Base-by-base conservation (phyloP, 2,113 vertebrate genomes). In the Chauna torquata region DNA sequence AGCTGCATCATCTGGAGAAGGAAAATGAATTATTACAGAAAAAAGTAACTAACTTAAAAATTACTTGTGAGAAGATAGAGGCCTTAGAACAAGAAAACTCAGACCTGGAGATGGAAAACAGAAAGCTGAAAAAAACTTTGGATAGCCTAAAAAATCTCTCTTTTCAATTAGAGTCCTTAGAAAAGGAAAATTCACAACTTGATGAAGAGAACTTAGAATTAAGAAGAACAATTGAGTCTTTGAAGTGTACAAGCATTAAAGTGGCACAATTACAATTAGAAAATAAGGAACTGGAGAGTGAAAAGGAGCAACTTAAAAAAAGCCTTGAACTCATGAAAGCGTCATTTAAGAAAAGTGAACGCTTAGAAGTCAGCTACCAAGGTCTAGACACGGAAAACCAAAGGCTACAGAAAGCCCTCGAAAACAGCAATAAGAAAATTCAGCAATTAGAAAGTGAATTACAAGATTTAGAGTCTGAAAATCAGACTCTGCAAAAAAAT, bases 381-480 rank as follows among this genome's bases (percentile, higher is more conserved):
- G 99, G 99, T 91, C 97, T 99, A 92, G 99, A 99, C 96, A 99
- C 98, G 1, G 99, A 99, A 98, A 99, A 99, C 98, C 99, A 99
- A 97, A 99, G 99, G 52, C 97, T 99, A 16, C 99, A 99, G 98
- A 99, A 99, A 96, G 98, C 99, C 78, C 97, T 99, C 50, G 99
- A 99, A 97, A 99, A 99, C 96, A 99, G 99, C 97, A 99, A 98
- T 98, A 99, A 99, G 97, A 99, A 99, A 97, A 99, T 99, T 82
- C 99, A 99, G 66, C 99, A 99, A 42, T 95, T 99, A 94, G 99
- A 99, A 97, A 98, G 97, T 18, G 99, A 99, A 94, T 95, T 99
- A 20, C 99, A 99, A 74, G 99, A 99, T 55, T 97, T 99, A 72
- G 99, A 99, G 94, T 97, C 98, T 30, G 99, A 99, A 98, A 99